Evolutionary conservation across 2,888 invertebrate species (phyloP), one percentile per base, ranked within the genome.

Genomic region (Erynnis tages): DNA sequence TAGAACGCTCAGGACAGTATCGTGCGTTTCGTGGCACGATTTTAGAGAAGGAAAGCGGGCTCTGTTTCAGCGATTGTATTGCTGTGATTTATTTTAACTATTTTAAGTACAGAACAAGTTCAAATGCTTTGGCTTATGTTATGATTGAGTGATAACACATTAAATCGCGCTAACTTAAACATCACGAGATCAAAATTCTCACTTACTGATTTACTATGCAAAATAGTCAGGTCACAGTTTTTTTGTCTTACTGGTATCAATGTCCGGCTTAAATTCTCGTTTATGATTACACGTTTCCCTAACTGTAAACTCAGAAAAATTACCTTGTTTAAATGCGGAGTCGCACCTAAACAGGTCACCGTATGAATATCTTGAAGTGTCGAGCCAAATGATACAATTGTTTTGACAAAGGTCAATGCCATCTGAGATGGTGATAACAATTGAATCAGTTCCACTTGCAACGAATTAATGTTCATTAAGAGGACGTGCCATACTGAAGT

Each of bases 391-490:
- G 67, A 67, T 71, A 75, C 71, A 72, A 74, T 73, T 73, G 69
- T 79, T 81, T 80, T 75, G 71, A 71, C 74, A 78, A 81, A 83
- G 87, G 80, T 86, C 86, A 86, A 76, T 86, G 87, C 79, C 83
- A 72, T 67, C 68, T 75, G 70, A 76, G 69, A 83, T 78, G 75
- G 76, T 78, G 82, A 86, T 86, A 86, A 76, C 84, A 86, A 87
- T 85, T 84, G 86, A 88, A 87, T 88, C 86, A 75, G 87, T 85
- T 86, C 85, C 88, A 87, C 87, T 88, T 87, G 84, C 82, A 85
- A 73, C 73, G 71, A 87, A 87, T 86, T 84, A 87, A 78, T 76
- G 76, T 82, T 87, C 75, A 84, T 86, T 85, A 83, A 76, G 69
- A 71, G 61, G 70, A 69, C 35, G 43, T 35, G 21, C 35, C 14